Evolutionary conservation across 2,797 vertebrate genomes (phyloP).

Genomic region (Spea hammondii): DNA sequence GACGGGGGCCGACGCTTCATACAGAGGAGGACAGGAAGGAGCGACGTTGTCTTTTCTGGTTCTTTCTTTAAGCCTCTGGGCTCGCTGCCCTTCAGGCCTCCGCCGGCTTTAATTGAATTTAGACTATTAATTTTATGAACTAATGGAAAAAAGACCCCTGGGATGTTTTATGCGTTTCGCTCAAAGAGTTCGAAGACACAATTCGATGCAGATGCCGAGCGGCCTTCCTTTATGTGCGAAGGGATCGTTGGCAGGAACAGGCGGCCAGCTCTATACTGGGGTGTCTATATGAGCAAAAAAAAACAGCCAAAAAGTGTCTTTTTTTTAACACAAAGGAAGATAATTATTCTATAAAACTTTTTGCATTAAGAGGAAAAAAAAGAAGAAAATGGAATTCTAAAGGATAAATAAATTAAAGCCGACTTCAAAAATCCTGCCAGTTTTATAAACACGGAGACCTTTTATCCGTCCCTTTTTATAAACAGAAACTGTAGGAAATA

Average conservation of each 20-base stretch:
- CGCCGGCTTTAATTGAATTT: constrained; percentile 43
- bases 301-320: no score
- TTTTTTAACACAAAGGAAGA: no score
- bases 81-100: constrained; percentile 25
- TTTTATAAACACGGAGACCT: no score
- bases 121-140: constrained; percentile 46
- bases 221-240: background rate
- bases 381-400: no score
- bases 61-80: constrained; percentile 20
- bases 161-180: constrained; percentile 29
- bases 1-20: constrained; percentile 11
- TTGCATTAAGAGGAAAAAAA: no score
- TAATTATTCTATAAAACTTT: no score
- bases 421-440: no score
- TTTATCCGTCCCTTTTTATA: no score
- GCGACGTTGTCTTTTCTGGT: constrained; percentile 17
- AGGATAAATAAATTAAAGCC: no score
- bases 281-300: no score
- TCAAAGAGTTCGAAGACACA: constrained; percentile 15
- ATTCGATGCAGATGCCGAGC: background rate
- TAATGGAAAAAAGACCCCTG: constrained; percentile 35
- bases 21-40: constrained; percentile 3
- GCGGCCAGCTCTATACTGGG: no score
- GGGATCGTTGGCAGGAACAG: background rate
- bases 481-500: no score